Percentiles rank a stretch among this genome's conserved stretches.
phyloP scores from a whole-genome alignment of 2,113 vertebrate genomes.

The Pseudopodoces humilis region DNA sequence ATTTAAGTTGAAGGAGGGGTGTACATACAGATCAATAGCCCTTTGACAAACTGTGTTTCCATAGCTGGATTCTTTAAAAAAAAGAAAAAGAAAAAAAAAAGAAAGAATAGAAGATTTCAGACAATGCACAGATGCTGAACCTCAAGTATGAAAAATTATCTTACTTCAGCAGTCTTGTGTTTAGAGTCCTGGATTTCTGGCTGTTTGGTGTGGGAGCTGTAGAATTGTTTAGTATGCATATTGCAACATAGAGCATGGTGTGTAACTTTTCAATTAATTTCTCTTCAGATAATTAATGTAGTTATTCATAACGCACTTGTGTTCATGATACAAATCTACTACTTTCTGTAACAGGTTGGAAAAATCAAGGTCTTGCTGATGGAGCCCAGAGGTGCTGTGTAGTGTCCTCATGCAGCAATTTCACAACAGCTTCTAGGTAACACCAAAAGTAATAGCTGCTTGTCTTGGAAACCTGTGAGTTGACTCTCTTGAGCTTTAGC shows the following conservation, averaged over 20 bases:
- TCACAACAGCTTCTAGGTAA: background rate
- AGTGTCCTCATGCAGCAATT: background rate
- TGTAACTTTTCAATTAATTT: slow-evolving; percentile 38
- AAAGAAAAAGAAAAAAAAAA: background rate
- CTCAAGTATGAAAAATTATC: slow-evolving; percentile 30
- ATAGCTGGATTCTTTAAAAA: slow-evolving; percentile 34
- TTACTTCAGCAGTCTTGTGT: background rate
- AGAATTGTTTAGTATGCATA: slow-evolving; percentile 19
- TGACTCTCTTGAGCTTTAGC: background rate
- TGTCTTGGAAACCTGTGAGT: background rate
- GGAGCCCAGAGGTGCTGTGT: background rate
- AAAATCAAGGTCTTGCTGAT: background rate
- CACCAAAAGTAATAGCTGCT: background rate
- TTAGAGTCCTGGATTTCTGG: background rate
- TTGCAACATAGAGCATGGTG: background rate
- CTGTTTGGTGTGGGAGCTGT: background rate
- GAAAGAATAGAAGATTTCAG: slow-evolving; percentile 45
- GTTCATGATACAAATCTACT: background rate
- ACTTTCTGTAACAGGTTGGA: background rate
- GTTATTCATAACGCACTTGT: background rate
- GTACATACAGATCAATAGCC: slow-evolving; percentile 64
- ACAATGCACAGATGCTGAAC: slow-evolving; percentile 28
- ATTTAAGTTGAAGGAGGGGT: slow-evolving; percentile 63
- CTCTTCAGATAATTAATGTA: slow-evolving; percentile 24
- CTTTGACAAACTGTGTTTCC: slow-evolving; percentile 58